Base-by-base conservation (phyloP, 1,140 invertebrate species). In the Cotesia chilonis region DNA sequence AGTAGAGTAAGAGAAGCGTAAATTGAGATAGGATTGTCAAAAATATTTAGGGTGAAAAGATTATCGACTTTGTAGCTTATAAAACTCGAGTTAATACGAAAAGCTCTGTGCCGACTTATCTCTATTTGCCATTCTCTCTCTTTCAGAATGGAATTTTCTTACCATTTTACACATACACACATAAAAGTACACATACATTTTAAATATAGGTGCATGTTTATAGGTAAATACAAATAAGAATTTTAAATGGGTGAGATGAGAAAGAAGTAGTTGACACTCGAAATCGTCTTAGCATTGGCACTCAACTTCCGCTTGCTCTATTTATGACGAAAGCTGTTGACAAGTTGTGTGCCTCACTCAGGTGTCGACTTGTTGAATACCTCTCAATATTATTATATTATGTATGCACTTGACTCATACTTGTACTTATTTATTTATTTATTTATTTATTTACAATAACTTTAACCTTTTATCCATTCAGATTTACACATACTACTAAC, bases 351-450 rank as follows among this genome's bases (percentile, higher is more conserved):
- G 36, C 63, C 47, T 28, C 28, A 47, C 41, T 47, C 17, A 65
- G 41, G 63, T 65, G 63, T 65, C 17, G 63, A 65, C 63, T 65
- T 65, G 63, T 65, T 65, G 63, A 65, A 65, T 65, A 20, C 63
- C 10, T 9, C 17, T 14, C 6, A 65, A 17, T 51, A 17, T 47
- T 65, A 38, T 64, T 64, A 64, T 28, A 28, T 47, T 47, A 47
- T 47, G 41, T 47, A 47, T 47, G n/a, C 10, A 65, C 41, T 17
- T 28, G 63, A 3, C 1, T 65, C 6, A 17, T n/a, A 38, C 5
- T 20, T 47, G 52, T 20, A 6, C 4, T 35, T n/a, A n/a, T n/a
- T 14, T 38, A 12, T 35, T 64, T 38, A n/a, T n/a, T 14, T 38
- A 12, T 35, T 64, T 38, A 47, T 7, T 51, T 6, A 12, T 65